These are phyloP conservation scores for Thymelicus lineola DNA, from an alignment of 2,888 invertebrate genomes.

Conservation along the genomic window DNA sequence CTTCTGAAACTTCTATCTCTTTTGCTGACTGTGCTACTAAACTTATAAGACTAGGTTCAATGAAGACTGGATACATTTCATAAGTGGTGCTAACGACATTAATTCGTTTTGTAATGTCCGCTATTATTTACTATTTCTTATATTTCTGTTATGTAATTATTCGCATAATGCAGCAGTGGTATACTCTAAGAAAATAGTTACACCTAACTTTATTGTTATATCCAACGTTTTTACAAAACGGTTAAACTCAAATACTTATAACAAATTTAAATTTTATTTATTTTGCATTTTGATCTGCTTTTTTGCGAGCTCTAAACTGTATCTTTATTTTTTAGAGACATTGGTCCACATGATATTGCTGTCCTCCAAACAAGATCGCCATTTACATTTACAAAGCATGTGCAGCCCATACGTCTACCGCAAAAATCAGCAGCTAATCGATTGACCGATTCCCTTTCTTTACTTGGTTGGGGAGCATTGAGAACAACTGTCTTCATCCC, in stretches of 20 bases:
- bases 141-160: no score
- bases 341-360: constrained; percentile 83
- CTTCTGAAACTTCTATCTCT: no score
- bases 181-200: no score
- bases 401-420: constrained; percentile 77
- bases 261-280: neutral
- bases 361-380: constrained; percentile 68
- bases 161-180: no score
- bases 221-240: neutral
- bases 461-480: constrained; percentile 83
- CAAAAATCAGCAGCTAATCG: constrained; percentile 51
- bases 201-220: neutral
- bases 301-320: neutral
- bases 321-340: constrained; percentile 57
- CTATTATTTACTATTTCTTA: no score
- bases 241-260: neutral
- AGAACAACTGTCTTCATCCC: constrained; percentile 66
- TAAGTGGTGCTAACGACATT: no score
- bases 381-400: constrained; percentile 63
- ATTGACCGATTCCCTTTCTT: constrained; percentile 50
- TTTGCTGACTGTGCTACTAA: no score
- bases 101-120: no score
- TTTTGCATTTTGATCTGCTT: neutral
- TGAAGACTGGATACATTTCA: neutral
- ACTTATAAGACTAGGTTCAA: neutral